Evolutionary conservation across 1,140 invertebrate species (phyloP), one percentile per base, ranked within the genome.

Genomic region (Lordiphosa stackelbergi): DNA sequence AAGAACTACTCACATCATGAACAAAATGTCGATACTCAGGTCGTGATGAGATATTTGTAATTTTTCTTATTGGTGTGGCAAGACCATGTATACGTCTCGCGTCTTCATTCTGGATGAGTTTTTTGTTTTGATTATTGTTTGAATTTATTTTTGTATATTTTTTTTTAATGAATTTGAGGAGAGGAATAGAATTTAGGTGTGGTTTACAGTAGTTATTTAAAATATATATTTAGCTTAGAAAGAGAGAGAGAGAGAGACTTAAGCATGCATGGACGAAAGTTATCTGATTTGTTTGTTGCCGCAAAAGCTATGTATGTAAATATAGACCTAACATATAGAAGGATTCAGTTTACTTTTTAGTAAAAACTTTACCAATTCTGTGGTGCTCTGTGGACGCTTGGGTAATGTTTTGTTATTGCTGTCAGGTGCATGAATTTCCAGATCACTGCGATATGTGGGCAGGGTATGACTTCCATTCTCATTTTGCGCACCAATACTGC

Each of bases 371-470:
- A 88, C 87, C 81, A 88, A 64, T 77, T 88, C 87, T 43, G 75
- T 87, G 28, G 79, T 81, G 69, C 87, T 88, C 61, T 88, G 87
- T 10, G 87, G 87, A 0, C 87, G 61, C 45, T 88, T 87, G 4
- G 87, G 71, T 16, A 87, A 41, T 7, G 69, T 73, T 43, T 88
- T 89, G 10, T 85, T 66, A 9, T 88, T 81, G 61, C 89, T 89
- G 0, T 87, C 85, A 0, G 81, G 62, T 0, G 90, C 90, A 70
- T 91, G 90, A 37, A 91, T 91, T 66, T 91, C 91, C 75, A 91
- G 88, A 70, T 91, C 91, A 70, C 90, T 91, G 48, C 90, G 78
- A 87, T 91, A 90, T 19, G 88, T 89, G 5, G 90, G 89, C 47
- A 91, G 66, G 3, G 88, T 81, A 16, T 83, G 68, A 9, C 83